Evolutionary conservation across 2,888 invertebrate genomes (phyloP).

Genomic region (Operophtera brumata): DNA sequence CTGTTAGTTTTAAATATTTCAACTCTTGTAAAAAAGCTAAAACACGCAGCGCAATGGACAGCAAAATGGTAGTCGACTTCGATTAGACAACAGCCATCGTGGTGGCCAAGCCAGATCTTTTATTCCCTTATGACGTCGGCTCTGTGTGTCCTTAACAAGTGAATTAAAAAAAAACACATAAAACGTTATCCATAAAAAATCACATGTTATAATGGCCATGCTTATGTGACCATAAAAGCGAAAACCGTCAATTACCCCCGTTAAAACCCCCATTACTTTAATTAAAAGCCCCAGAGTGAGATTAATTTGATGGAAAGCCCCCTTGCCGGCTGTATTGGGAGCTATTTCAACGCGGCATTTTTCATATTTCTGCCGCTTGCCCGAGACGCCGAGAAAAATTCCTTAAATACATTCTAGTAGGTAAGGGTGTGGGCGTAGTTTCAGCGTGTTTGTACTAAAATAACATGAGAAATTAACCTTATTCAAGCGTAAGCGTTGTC

Average conservation of each 20-base stretch:
- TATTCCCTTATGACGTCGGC: too few relatives aligned
- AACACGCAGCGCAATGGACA: too few relatives aligned
- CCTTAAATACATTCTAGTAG: slow-evolving; percentile 35
- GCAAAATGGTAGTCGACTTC: too few relatives aligned
- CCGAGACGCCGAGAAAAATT: slow-evolving; percentile 24
- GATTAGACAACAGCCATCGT: too few relatives aligned
- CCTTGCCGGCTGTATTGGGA: slow-evolving; percentile 8
- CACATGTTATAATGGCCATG: neutral
- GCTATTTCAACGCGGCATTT: slow-evolving; percentile 23
- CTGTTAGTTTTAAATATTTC: too few relatives aligned
- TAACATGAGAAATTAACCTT: too few relatives aligned
- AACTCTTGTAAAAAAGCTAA: too few relatives aligned
- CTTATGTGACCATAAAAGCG: neutral
- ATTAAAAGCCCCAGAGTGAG: slow-evolving; percentile 14
- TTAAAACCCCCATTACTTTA: slow-evolving; percentile 17
- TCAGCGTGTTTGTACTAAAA: slow-evolving; percentile 11
- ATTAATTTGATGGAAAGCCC: slow-evolving; percentile 18
- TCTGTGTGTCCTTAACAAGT: too few relatives aligned
- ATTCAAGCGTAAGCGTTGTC: too few relatives aligned
- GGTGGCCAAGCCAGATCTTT: too few relatives aligned
- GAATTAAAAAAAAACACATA: too few relatives aligned
- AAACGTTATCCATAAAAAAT: neutral
- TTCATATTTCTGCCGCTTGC: slow-evolving; percentile 14
- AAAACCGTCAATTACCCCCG: slow-evolving; percentile 5
- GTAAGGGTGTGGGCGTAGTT: slow-evolving; percentile 14